A percentile compares a stretch with the other conserved stretches of the same genome.
Conservation (phyloP, 2,797 vertebrate species). For the Crenuchus spilurus region DNA sequence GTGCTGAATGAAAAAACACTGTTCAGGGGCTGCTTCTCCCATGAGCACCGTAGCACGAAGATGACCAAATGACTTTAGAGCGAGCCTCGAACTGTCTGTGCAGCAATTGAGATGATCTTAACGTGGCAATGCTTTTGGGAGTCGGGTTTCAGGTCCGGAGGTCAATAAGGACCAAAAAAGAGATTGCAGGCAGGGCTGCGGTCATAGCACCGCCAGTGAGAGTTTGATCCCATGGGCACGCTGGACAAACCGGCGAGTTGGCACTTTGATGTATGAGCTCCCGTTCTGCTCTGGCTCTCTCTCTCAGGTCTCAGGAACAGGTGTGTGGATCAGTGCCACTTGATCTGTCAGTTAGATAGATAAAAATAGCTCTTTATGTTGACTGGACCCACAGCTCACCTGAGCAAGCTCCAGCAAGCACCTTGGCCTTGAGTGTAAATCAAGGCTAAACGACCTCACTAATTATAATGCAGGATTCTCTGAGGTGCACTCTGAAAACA, state of each 20-base stretch:
- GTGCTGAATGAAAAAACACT: background rate
- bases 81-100: background rate
- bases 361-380: slow-evolving; percentile 76
- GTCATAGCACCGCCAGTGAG: slow-evolving; percentile 59
- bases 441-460: slow-evolving; percentile 61
- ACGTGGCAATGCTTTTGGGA: background rate
- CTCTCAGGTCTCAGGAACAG: slow-evolving; percentile 69
- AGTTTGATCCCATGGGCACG: slow-evolving; percentile 59
- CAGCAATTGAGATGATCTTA: background rate
- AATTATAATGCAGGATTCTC: slow-evolving; percentile 59
- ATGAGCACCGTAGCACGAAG: background rate
- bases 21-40: background rate
- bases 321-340: slow-evolving; percentile 76
- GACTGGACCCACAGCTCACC: slow-evolving; percentile 64
- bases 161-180: slow-evolving; percentile 43
- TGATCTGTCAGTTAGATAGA: slow-evolving; percentile 75
- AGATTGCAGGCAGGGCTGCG: slow-evolving; percentile 56
- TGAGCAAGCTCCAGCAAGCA: slow-evolving; percentile 61
- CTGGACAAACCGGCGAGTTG: slow-evolving; percentile 69
- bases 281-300: slow-evolving; percentile 63
- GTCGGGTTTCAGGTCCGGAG: slow-evolving; percentile 26
- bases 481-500: no score
- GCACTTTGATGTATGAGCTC: slow-evolving; percentile 80
- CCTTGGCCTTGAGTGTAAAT: slow-evolving; percentile 70
- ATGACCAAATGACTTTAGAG: background rate